Evolutionary conservation across 2,888 invertebrate genomes (phyloP), one percentile per base, ranked within the genome.

Genomic region (Muscina levida): DNA sequence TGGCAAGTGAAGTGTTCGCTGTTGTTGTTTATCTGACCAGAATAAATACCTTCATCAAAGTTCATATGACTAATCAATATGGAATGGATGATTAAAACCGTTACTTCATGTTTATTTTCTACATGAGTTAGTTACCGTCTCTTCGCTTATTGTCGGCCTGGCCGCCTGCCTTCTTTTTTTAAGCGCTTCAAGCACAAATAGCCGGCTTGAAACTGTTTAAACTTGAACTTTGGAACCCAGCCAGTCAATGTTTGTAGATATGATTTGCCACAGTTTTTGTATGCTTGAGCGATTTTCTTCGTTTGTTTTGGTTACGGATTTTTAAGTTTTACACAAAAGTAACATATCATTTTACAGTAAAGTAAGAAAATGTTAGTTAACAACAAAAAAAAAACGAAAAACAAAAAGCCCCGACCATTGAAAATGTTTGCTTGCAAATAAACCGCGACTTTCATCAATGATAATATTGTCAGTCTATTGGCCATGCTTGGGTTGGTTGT

Each of bases 391-490:
- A 48, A 48, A 48, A 6, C 3, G 2, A 48, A 48, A 15, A 48
- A 46, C 56, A 42, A 15, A 39, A 42, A 71, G 39, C 44, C 67
- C 46, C 39, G 53, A 51, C 11, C 39, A 42, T 62, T 42, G 22
- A 11, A 39, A 68, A 31, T 44, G 53, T 53, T 53, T 37, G 53
- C 15, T 39, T 8, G 6, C 13, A 22, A 67, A 46, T 31, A 46
- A 56, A 67, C 15, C 44, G 66, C 37, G 82, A 88, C 87, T 88
- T 88, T 88, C 89, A 88, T 88, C 89, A 83, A 79, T 85, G 89
- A 88, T 88, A 87, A 37, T n/a, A n/a, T n/a, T 19, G 19, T 0
- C 59, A 1, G 39, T 15, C 37, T 31, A 31, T 31, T 31, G 31
- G 31, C 31, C 31, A 31, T n/a, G n/a, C n/a, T n/a, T n/a, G n/a